Base-by-base conservation (phyloP, 2,797 vertebrate species). In the Crocidura indochinensis region DNA sequence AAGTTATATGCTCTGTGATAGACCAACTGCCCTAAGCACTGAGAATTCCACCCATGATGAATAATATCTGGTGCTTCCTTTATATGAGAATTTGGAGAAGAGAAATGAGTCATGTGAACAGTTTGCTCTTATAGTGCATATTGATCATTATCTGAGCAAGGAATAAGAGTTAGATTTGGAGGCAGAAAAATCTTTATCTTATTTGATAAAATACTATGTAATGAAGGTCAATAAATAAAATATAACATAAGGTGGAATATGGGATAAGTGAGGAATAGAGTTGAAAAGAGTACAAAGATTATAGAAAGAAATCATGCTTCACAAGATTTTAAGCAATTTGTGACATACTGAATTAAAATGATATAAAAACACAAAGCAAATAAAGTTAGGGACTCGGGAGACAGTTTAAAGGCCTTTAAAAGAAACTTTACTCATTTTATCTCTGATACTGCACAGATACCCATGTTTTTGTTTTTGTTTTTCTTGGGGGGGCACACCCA, bases 71-170 rank as follows among this genome's bases (percentile, higher is more conserved):
- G 14, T n/a, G 8, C n/a, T 88, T 51, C 9, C 22, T 91, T 24
- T 8, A 85, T 15, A 4, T 46, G 65, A 67, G 51, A 56, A 27
- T 20, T 49, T 75, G 24, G 27, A 10, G 46, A 60, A 14, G 26
- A 10, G 6, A 1, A 19, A 22, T 81, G 2, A 51, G 4, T 81
- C 64, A 94, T 71, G 26, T 26, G 15, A 88, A 53, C 10, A 84
- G 26, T 77, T 15, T 56, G 56, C 38, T 75, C 44, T 22, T 51
- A 74, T n/a, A 51, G 10, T 69, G 46, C 19, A 69, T 8, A 6
- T 80, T 76, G 53, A 17, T 1, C 17, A 77, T 80, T 83, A 69
- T 46, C 69, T 38, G 22, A 81, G 65, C 9, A 49, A 90, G 89
- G 29, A 49, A 27, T 1, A 76, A 10, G 24, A 84, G 19, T 1